Percentiles rank a stretch among this genome's conserved stretches.
Conservation (phyloP, 2,888 invertebrate genomes). For the Agonopterix arenella region DNA sequence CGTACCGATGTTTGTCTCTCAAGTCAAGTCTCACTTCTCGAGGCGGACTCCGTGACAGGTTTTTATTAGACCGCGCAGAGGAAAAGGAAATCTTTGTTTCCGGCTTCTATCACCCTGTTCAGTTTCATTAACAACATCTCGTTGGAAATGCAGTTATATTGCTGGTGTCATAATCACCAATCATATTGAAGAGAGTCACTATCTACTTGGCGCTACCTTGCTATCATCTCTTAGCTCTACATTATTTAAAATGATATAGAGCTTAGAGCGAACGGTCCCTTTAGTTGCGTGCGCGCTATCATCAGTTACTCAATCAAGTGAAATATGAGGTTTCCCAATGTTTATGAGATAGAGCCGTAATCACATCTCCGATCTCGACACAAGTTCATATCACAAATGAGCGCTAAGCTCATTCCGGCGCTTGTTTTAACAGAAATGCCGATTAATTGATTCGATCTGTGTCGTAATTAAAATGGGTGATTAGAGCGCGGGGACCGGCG, state of each 20-base stretch:
- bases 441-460: slow-evolving; percentile 77
- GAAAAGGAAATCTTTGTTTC: too few relatives aligned
- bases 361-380: slow-evolving; percentile 43
- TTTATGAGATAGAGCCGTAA: slow-evolving; percentile 46
- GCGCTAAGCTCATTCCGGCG: slow-evolving; percentile 52
- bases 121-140: too few relatives aligned
- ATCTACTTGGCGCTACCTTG: too few relatives aligned
- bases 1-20: slow-evolving; percentile 12
- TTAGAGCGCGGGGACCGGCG: slow-evolving; percentile 72
- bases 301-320: slow-evolving; percentile 20
- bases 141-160: too few relatives aligned
- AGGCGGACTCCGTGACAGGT: slow-evolving; percentile 7
- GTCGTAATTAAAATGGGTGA: slow-evolving; percentile 77
- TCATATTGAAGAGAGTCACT: too few relatives aligned
- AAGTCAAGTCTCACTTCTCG: not conserved
- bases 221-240: too few relatives aligned
- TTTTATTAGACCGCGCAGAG: slow-evolving; percentile 2
- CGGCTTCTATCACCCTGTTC: too few relatives aligned
- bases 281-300: slow-evolving; percentile 5
- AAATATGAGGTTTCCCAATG: slow-evolving; percentile 23
- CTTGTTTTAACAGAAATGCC: slow-evolving; percentile 74
- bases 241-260: too few relatives aligned
- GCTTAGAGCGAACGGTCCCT: too few relatives aligned
- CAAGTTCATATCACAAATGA: slow-evolving; percentile 48
- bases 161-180: too few relatives aligned